These are phyloP conservation scores for Chamaetylas fuelleborni DNA, from an alignment of 2,113 vertebrate species.

Conservation along the genomic window DNA sequence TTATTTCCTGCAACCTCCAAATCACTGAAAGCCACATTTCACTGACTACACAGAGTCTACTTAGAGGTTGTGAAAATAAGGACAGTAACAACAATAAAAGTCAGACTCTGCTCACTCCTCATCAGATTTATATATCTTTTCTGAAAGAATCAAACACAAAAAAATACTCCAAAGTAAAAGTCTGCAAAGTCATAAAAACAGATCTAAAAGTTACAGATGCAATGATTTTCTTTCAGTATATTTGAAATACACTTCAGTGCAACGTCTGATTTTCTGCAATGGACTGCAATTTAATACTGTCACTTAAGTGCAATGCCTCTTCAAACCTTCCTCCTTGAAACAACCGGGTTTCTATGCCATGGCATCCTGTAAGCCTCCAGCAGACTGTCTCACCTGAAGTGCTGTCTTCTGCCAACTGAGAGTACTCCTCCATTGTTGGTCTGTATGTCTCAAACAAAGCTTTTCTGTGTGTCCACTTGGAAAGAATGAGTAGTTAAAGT, in stretches of 20 bases:
- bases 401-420: not conserved
- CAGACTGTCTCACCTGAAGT: not conserved
- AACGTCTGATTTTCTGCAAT: not conserved
- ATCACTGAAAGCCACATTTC: not conserved
- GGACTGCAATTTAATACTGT: not conserved
- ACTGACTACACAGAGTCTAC: not conserved
- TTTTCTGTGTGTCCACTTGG: not conserved
- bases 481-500: not conserved
- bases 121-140: not conserved
- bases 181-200: not conserved
- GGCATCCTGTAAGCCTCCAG: not conserved
- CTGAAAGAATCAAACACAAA: not conserved
- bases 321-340: not conserved
- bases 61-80: not conserved
- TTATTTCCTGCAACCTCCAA: not conserved
- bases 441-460: not conserved
- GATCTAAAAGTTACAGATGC: not conserved
- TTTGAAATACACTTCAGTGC: not conserved
- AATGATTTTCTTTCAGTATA: not conserved
- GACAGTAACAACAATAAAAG: not conserved
- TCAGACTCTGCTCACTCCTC: not conserved
- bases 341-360: not conserved
- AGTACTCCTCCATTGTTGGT: not conserved
- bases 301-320: not conserved
- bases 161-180: not conserved